Evolutionary conservation across 2,888 invertebrate genomes (phyloP).

Genomic region (Poecilus cupreus): DNA sequence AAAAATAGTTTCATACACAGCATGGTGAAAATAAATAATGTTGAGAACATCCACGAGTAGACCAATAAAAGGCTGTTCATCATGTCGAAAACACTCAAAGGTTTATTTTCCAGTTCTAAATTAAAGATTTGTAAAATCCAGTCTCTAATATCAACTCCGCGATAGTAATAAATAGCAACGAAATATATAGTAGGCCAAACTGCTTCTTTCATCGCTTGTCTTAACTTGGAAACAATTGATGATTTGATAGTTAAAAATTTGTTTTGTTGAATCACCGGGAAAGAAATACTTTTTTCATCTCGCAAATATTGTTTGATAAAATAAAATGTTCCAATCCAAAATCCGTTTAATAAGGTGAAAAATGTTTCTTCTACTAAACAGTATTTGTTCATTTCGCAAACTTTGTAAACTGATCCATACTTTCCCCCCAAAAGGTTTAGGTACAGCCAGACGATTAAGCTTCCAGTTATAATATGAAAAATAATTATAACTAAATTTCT

Average conservation of each 20-base stretch:
- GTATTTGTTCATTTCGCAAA: slow-evolving; percentile 73
- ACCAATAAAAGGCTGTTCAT: slow-evolving; percentile 75
- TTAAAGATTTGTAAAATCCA: slow-evolving; percentile 75
- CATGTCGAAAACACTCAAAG: slow-evolving; percentile 74
- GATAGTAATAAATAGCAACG: slow-evolving; percentile 77
- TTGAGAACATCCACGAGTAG: slow-evolving; percentile 82
- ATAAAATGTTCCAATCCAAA: slow-evolving; percentile 80
- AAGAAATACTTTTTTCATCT: slow-evolving; percentile 76
- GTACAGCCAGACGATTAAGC: slow-evolving; percentile 81
- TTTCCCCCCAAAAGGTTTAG: slow-evolving; percentile 79
- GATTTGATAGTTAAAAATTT: slow-evolving; percentile 81
- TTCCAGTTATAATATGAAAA: slow-evolving; percentile 80
- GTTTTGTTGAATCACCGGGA: slow-evolving; percentile 82
- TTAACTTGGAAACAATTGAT: slow-evolving; percentile 76
- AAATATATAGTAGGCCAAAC: slow-evolving; percentile 79
- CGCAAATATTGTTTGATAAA: slow-evolving; percentile 77
- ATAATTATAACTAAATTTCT: slow-evolving; percentile 76
- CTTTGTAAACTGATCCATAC: slow-evolving; percentile 75
- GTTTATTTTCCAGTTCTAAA: slow-evolving; percentile 75
- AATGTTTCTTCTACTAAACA: slow-evolving; percentile 82
- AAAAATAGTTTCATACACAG: slow-evolving; percentile 83
- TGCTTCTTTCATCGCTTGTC: slow-evolving; percentile 77
- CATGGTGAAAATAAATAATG: slow-evolving; percentile 82
- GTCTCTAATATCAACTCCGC: slow-evolving; percentile 76
- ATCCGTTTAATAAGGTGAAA: slow-evolving; percentile 80